Base-by-base conservation (phyloP, 1,140 invertebrate genomes). In the Scaptomyza montana region DNA sequence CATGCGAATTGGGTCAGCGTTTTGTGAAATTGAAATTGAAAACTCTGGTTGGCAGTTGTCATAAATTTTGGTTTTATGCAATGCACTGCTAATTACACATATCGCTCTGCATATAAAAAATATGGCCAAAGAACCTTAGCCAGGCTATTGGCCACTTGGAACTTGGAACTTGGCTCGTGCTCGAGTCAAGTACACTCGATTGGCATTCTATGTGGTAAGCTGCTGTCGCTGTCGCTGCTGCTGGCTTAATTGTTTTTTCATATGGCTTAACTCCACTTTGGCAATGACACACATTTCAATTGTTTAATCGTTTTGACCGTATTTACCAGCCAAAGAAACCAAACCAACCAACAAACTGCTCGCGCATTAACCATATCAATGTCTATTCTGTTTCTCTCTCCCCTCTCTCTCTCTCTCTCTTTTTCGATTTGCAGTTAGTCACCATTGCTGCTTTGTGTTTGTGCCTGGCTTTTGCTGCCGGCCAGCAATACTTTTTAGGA, bases 401-500 rank as follows among this genome's bases (percentile, higher is more conserved):
- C 3, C 21, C n/a, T 21, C 21, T 59, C 21, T 41, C 43, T 47
- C 16, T 49, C 30, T 28, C 16, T 50, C 28, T 69, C 47, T 67
- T 25, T 12, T 4, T 25, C 21, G 21, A 55, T 78, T 66, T 90
- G 36, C 77, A 91, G 90, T 89, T 91, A 74, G 77, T 89, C 81
- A 78, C 78, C 66, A 72, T 91, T 43, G 74, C 80, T 56, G 85
- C 81, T 49, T 78, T 92, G 68, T 90, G 78, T 73, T 66, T 91
- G 72, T 80, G 86, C 54, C 62, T 92, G 68, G 79, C 89, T 56
- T 77, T 87, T 64, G 90, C 80, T 21, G 71, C 81, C 21, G 85
- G 85, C 57, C 90, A 92, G 64, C 85, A 89, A 55, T 91, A 90
- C 63, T 80, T 90, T 51, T 47, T 90, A 54, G 89, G 84, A 43